These are phyloP conservation scores for Zoanthus gigantus DNA, from an alignment of 92 coral and sea anemone species.

Conservation along the genomic window DNA sequence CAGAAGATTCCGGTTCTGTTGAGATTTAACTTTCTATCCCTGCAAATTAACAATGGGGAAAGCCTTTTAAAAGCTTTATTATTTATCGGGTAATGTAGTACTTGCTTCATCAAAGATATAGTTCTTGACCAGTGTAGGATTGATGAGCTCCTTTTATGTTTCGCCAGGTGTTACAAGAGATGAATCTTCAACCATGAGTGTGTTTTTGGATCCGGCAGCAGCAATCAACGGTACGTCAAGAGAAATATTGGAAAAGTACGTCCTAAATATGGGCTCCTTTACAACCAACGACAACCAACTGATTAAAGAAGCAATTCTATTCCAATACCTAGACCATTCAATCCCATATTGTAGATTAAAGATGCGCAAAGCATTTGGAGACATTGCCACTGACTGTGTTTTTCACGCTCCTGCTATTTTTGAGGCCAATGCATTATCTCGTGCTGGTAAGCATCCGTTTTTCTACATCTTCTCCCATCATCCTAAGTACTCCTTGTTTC, in stretches of 20 bases:
- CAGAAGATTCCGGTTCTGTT: no score
- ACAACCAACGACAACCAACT: slow-evolving; percentile 29
- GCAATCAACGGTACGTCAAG: slow-evolving; percentile 44
- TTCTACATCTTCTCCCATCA: slow-evolving; percentile 18
- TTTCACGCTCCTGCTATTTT: slow-evolving; percentile 65
- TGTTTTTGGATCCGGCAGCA: slow-evolving; percentile 20
- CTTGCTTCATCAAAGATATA: no score
- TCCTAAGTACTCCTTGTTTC: slow-evolving; percentile 34
- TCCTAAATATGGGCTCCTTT: not conserved
- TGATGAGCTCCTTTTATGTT: no score
- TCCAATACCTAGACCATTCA: slow-evolving; percentile 36
- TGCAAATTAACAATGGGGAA: no score
- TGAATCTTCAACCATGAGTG: not conserved
- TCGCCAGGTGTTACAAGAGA: slow-evolving; percentile 49
- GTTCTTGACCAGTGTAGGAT: no score
- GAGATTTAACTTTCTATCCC: no score
- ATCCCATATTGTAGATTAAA: not conserved
- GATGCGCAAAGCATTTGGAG: slow-evolving; percentile 47
- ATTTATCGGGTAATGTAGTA: no score
- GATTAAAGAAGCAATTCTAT: slow-evolving; percentile 46
- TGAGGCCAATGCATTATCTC: slow-evolving; percentile 51
- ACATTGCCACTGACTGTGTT: slow-evolving; percentile 27
- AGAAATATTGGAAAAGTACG: slow-evolving; percentile 21
- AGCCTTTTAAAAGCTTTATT: no score
- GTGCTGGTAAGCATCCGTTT: slow-evolving; percentile 6